Percentiles rank a stretch among this genome's conserved stretches.
Conservation (phyloP, 2,113 vertebrate species). For the Rallus limicola region DNA sequence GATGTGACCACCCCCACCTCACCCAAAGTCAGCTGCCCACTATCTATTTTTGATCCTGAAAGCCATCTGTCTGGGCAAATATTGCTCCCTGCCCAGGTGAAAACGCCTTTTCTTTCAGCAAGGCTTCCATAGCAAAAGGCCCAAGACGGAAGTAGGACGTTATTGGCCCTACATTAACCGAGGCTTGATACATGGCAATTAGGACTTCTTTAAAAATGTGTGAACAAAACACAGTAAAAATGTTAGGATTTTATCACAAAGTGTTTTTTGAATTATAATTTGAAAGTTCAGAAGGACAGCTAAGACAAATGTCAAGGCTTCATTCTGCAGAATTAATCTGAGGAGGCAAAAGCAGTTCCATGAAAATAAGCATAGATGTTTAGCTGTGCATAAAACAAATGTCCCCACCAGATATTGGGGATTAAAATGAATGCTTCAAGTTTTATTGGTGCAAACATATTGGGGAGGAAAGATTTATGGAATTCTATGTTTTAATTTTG, state of each 20-base stretch:
- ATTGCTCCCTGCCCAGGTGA: rapidly evolving
- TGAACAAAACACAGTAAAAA: not conserved
- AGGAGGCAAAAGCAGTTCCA: not conserved
- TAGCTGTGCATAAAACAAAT: slow-evolving; percentile 44
- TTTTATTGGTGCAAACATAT: slow-evolving; percentile 49
- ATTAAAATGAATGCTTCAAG: slow-evolving; percentile 28
- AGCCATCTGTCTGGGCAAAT: not conserved
- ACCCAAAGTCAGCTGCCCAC: not conserved
- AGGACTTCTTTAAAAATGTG: not conserved
- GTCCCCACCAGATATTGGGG: not conserved
- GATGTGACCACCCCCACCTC: not conserved
- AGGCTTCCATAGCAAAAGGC: not conserved
- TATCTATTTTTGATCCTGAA: not conserved
- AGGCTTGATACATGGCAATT: not conserved
- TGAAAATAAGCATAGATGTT: not conserved
- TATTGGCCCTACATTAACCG: not conserved
- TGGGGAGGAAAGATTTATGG: slow-evolving; percentile 2
- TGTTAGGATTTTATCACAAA: not conserved
- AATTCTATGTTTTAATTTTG: slow-evolving; percentile 44
- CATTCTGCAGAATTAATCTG: slow-evolving; percentile 22
- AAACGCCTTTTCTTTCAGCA: not conserved
- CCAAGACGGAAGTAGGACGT: not conserved
- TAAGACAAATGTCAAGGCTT: not conserved
- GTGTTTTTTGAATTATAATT: not conserved
- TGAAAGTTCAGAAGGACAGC: slow-evolving; percentile 17